phyloP scores from a whole-genome alignment of 2,113 vertebrate genomes.

The Tragulus kanchil region DNA sequence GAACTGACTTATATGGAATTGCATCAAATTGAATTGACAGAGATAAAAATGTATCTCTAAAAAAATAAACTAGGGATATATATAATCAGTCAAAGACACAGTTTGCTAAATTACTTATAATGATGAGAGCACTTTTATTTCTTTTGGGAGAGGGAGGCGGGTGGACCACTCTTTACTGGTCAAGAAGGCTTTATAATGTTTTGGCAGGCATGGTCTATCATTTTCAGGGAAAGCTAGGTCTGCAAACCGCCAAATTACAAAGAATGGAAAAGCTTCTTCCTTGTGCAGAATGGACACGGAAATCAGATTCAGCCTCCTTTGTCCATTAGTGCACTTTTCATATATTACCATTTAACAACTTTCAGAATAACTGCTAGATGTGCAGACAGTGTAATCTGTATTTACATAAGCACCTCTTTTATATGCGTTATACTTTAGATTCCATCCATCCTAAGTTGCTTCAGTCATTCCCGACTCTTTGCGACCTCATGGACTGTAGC shows the following conservation, averaged over 20 bases:
- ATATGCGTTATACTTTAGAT: too few relatives aligned
- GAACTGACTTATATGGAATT: not conserved
- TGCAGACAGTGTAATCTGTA: not conserved
- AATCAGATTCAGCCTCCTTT: not conserved
- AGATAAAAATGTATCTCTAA: not conserved
- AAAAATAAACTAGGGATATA: not conserved
- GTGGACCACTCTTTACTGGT: too few relatives aligned
- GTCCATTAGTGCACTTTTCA: not conserved
- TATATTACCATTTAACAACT: not conserved
- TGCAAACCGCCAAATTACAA: not conserved
- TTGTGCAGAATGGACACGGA: not conserved
- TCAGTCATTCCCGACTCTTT: too few relatives aligned
- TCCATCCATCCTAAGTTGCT: too few relatives aligned
- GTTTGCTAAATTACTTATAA: not conserved
- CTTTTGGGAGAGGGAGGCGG: too few relatives aligned
- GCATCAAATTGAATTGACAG: not conserved
- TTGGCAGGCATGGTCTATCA: not conserved
- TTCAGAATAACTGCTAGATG: not conserved
- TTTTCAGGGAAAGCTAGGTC: not conserved
- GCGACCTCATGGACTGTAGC: too few relatives aligned
- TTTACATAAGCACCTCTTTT: not conserved
- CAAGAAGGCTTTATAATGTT: not conserved
- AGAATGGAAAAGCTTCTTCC: not conserved
- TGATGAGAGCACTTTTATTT: not conserved
- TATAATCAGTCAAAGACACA: not conserved